Evolutionary conservation across 2,888 invertebrate species (phyloP).

Genomic region (Diachrysia chrysitis): DNA sequence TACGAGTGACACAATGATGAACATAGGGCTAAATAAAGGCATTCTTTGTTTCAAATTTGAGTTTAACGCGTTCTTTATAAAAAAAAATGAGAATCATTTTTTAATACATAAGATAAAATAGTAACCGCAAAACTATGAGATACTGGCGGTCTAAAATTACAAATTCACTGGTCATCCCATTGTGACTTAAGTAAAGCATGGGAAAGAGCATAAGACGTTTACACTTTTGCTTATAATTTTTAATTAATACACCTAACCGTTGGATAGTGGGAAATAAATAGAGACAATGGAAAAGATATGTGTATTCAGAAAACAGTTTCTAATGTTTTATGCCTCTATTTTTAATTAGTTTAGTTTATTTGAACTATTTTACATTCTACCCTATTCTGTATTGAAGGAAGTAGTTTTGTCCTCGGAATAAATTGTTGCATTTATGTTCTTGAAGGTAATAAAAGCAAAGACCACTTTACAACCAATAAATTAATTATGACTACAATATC

Average conservation of each 20-base stretch:
- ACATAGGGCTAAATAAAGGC: conserved; percentile 7
- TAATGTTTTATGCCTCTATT: conserved; percentile 68
- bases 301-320: conserved; percentile 78
- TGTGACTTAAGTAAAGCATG: conserved; percentile 83
- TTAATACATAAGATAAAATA: conserved; percentile 27
- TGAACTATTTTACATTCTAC: conserved; percentile 21
- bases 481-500: conserved; percentile 51
- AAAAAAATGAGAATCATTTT: conserved; percentile 30
- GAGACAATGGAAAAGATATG: conserved; percentile 77
- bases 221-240: conserved; percentile 80
- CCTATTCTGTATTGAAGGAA: conserved; percentile 8
- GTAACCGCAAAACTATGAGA: conserved; percentile 40
- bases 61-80: conserved; percentile 7
- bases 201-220: conserved; percentile 69
- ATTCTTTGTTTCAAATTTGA: conserved; percentile 2
- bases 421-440: conserved; percentile 54
- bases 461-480: conserved; percentile 52
- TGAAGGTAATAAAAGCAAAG: conserved; percentile 42
- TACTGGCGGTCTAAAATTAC: conserved; percentile 60
- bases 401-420: conserved; percentile 23
- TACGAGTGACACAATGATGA: neutral
- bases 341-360: conserved; percentile 57
- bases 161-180: conserved; percentile 77
- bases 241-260: conserved; percentile 82
- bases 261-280: conserved; percentile 81